Evolutionary conservation across 1,140 invertebrate species (phyloP).

Genomic region (Drosophila tsacasi): DNA sequence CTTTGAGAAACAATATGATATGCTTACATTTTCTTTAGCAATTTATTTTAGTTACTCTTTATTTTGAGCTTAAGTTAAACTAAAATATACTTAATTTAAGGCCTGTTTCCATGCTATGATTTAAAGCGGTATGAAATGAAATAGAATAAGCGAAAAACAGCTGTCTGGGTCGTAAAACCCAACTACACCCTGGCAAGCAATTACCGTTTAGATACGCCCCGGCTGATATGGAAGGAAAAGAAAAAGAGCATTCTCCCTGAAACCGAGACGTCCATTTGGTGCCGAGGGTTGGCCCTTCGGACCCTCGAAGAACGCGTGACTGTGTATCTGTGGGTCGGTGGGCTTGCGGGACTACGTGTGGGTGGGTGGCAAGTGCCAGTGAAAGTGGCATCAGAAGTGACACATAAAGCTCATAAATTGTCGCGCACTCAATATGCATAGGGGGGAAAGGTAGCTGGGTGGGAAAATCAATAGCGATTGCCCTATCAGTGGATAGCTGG

Average conservation of each 20-base stretch:
- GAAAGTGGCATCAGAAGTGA: constrained; percentile 82
- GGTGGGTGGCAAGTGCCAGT: constrained; percentile 48
- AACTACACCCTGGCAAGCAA: constrained; percentile 79
- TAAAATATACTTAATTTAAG: constrained; percentile 23
- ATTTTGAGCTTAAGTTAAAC: neutral
- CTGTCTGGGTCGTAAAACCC: constrained; percentile 76
- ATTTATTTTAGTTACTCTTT: neutral
- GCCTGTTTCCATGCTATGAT: constrained; percentile 44
- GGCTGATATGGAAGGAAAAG: constrained; percentile 18
- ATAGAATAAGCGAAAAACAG: constrained; percentile 53
- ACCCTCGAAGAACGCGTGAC: constrained; percentile 55
- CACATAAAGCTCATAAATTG: constrained; percentile 83
- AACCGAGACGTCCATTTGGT: constrained; percentile 73
- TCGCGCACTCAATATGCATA: constrained; percentile 73
- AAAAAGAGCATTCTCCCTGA: constrained; percentile 40
- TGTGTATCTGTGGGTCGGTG: constrained; percentile 28
- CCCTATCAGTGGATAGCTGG: constrained; percentile 37
- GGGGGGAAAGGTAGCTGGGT: constrained; percentile 8
- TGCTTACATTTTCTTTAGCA: neutral
- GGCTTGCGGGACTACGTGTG: constrained; percentile 7
- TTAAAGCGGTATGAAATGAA: constrained; percentile 29
- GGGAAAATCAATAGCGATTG: constrained; percentile 77
- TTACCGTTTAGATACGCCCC: constrained; percentile 74
- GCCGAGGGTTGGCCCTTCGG: constrained; percentile 29
- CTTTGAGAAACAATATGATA: neutral